Percentiles rank a stretch among this genome's conserved stretches.
Conservation (phyloP, 2,113 vertebrate species). For the Amphiprion percula region DNA sequence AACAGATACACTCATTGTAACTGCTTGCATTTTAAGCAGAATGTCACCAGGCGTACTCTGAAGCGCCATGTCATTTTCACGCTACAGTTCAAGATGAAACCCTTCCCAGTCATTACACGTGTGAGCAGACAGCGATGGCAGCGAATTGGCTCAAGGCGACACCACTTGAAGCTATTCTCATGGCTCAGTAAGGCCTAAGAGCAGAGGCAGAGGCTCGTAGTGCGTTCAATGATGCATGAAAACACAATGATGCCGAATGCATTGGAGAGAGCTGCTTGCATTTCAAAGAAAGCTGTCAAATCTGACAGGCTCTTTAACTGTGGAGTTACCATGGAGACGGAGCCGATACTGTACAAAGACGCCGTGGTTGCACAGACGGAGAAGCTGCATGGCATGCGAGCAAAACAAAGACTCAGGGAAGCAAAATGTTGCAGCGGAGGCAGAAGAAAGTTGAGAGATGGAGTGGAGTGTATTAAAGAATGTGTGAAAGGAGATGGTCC, state of each 20-base stretch:
- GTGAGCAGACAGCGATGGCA: not conserved
- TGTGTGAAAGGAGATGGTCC: conserved; percentile 49
- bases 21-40: no score
- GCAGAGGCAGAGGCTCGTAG: conserved; percentile 25
- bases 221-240: conserved; percentile 48
- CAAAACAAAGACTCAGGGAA: not conserved
- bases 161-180: conserved; percentile 14
- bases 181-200: not conserved
- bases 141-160: conserved; percentile 4
- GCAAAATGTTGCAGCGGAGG: not conserved
- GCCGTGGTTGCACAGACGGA: conserved; percentile 45
- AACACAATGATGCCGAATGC: conserved; percentile 55
- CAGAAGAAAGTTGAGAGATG: conserved; percentile 13
- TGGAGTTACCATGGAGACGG: conserved; percentile 60
- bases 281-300: conserved; percentile 63
- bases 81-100: no score
- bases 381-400: conserved; percentile 5
- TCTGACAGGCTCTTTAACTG: conserved; percentile 44
- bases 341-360: conserved; percentile 34
- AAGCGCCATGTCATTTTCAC: no score
- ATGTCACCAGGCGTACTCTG: no score
- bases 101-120: not conserved
- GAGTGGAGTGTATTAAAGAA: conserved; percentile 31
- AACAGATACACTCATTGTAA: no score
- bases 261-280: conserved; percentile 31